Percentiles rank a stretch among this genome's conserved stretches.
phyloP scores from a whole-genome alignment of 2,113 vertebrate species.

The Erythrocercus mccallii region DNA sequence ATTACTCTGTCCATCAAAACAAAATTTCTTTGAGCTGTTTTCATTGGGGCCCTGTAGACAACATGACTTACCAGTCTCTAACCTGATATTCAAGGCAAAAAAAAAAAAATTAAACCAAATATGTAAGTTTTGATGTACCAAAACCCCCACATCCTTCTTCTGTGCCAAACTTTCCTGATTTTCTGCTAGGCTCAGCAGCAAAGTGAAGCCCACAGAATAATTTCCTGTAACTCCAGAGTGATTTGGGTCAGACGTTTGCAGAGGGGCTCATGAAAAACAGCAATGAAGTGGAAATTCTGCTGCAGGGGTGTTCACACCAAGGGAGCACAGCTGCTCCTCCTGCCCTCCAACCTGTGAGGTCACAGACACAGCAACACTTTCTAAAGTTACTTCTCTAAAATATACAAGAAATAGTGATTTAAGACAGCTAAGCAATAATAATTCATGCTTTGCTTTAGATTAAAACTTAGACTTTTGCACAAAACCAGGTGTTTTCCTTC shows the following conservation, averaged over 20 bases:
- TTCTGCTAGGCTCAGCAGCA: not conserved
- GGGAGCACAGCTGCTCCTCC: not conserved
- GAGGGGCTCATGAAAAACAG: not conserved
- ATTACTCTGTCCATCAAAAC: not conserved
- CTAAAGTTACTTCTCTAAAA: not conserved
- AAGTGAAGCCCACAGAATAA: not conserved
- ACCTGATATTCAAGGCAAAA: not conserved
- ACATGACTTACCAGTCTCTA: not conserved
- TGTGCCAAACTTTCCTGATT: not conserved
- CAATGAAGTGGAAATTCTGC: not conserved
- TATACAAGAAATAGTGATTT: not conserved
- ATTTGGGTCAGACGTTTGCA: not conserved
- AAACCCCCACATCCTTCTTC: not conserved
- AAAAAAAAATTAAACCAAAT: not conserved
- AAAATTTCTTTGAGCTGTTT: not conserved
- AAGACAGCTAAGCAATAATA: not conserved
- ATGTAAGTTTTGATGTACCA: not conserved
- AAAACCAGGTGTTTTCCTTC: slow-evolving; percentile 14
- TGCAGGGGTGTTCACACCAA: not conserved
- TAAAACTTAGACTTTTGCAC: not conserved
- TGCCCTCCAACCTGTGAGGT: not conserved
- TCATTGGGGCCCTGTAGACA: not conserved
- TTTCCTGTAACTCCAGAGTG: not conserved
- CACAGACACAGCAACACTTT: not conserved
- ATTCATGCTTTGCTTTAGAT: not conserved